Evolutionary conservation across 2,888 invertebrate species (phyloP), one percentile per base, ranked within the genome.

Genomic region (Parnassius glacialis): DNA sequence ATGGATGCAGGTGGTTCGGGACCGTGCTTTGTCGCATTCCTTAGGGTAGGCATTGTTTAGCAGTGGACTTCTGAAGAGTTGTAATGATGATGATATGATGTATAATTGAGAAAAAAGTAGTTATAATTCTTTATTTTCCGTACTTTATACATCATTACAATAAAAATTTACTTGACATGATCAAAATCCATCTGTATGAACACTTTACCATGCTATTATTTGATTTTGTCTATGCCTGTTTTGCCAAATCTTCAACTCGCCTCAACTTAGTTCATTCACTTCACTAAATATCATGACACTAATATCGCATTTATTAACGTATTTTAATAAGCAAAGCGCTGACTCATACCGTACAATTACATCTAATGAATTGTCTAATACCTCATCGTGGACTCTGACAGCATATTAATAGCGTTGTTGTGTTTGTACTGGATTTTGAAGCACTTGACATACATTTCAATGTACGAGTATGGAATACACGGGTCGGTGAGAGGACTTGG

Each of bases 301-400:
- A 62, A 59, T 34, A 65, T 62, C 61, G 60, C 64, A 66, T 68
- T 73, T 71, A 69, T 71, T 68, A 72, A 65, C 67, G 67, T 63
- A 59, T 61, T 58, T 53, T 57, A 70, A 73, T 68, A 70, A 69
- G 66, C 65, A 66, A 67, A 69, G 70, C 67, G 86, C 86, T 85
- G 87, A 88, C 68, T 91, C 90, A 90, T 68, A 70, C 68, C 64
- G 71, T 68, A 90, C 90, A 90, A 91, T 90, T 81, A 84, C 75
- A 76, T 70, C 76, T 90, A 90, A 91, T 90, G 90, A 90, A 86
- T 89, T 87, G 89, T 85, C 85, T 85, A 84, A 88, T 86, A 82
- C 79, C 78, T 72, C 70, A 74, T 74, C 75, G 75, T 73, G 72
- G 73, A 79, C 78, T 80, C 73, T 79, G 81, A 81, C 82, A 80